Percentiles rank a stretch among this genome's conserved stretches.
phyloP scores from a whole-genome alignment of 2,888 invertebrate genomes.

The Coleophora deauratella region DNA sequence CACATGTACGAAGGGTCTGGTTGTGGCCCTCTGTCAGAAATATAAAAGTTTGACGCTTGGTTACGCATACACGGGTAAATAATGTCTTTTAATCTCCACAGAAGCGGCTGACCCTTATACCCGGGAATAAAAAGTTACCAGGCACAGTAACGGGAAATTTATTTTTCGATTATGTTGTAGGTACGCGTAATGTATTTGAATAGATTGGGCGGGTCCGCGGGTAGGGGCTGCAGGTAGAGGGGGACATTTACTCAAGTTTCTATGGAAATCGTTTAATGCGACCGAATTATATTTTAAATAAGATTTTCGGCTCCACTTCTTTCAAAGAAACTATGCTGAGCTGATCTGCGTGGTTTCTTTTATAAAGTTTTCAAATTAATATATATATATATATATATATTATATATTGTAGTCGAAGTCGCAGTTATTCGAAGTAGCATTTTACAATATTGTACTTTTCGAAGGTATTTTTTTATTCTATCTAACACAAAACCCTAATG shows the following conservation, averaged over 20 bases:
- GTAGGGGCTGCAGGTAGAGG: too few species aligned
- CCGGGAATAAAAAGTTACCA: conserved; percentile 46
- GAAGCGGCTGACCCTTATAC: conserved; percentile 53
- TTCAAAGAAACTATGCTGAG: too few species aligned
- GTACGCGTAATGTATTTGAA: too few species aligned
- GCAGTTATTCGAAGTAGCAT: too few species aligned
- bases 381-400: too few species aligned
- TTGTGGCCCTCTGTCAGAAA: conserved; percentile 54
- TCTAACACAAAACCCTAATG: too few species aligned
- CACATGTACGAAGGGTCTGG: conserved; percentile 36
- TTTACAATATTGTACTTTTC: too few species aligned
- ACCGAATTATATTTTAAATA: conserved; percentile 8
- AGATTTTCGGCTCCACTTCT: too few species aligned
- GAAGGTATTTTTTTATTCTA: too few species aligned
- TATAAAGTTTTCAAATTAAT: too few species aligned
- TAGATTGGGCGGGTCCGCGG: conserved; percentile 6
- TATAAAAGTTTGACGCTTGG: conserved; percentile 58
- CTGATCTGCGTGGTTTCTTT: too few species aligned
- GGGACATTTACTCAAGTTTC: neutral
- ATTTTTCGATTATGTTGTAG: conserved; percentile 57
- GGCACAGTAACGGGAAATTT: conserved; percentile 45
- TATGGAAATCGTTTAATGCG: conserved; percentile 15
- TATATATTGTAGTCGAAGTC: too few species aligned
- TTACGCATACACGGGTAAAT: conserved; percentile 54
- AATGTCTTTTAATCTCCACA: conserved; percentile 64